Percentiles rank a stretch among this genome's conserved stretches.
Evolutionary conservation across 1,140 invertebrate species (phyloP).

Genomic region (Psilanteris sp.): DNA sequence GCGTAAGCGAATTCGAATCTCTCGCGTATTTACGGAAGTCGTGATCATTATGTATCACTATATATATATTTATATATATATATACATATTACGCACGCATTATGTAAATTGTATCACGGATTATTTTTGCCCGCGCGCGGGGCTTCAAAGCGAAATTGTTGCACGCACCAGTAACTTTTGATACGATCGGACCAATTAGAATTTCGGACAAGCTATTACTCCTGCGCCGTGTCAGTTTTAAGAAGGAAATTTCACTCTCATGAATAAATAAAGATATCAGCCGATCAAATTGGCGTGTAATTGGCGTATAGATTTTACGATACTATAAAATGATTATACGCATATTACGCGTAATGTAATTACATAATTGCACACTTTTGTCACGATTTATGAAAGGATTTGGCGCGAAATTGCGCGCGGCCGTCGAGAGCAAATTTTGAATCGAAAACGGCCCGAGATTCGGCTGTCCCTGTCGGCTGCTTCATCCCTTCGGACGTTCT

Average conservation of each 20-base stretch:
- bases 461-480: neutral
- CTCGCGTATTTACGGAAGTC: too few species aligned
- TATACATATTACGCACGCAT: conserved; percentile 10
- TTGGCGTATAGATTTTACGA: conserved; percentile 32
- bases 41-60: too few species aligned
- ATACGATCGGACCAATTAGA: conserved; percentile 44
- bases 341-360: conserved; percentile 28
- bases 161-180: conserved; percentile 38
- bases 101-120: too few species aligned
- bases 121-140: conserved; percentile 12
- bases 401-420: too few species aligned
- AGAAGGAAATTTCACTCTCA: conserved; percentile 27
- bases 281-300: conserved; percentile 18
- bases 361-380: conserved; percentile 11
- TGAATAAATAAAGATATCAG: conserved; percentile 38
- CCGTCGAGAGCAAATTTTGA: neutral
- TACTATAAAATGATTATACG: conserved; percentile 23
- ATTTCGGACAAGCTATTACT: conserved; percentile 47
- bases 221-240: conserved; percentile 35
- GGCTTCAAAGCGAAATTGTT: conserved; percentile 22
- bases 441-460: neutral
- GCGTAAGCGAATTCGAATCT: too few species aligned
- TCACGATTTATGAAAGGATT: too few species aligned
- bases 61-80: too few species aligned
- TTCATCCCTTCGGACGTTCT: neutral